phyloP scores from a whole-genome alignment of 2,113 vertebrate genomes.

The Gavia stellata region DNA sequence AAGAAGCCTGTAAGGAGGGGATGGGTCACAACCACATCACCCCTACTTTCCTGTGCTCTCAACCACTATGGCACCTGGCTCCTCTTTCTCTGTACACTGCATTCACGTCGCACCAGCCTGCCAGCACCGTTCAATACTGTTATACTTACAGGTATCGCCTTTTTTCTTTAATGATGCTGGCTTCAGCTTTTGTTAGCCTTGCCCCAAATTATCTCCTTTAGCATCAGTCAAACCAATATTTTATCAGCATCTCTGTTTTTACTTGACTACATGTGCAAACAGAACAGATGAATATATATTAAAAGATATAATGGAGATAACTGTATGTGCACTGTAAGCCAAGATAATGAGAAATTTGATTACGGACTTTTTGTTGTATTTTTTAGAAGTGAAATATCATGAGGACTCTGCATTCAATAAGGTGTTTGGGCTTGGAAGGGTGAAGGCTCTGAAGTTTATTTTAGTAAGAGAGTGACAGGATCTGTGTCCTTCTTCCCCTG shows the following conservation, averaged over 20 bases:
- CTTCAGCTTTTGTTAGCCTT: conserved; percentile 5
- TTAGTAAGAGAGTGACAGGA: neutral
- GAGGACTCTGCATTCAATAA: neutral
- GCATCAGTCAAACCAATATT: neutral
- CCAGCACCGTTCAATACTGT: neutral
- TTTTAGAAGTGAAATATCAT: neutral
- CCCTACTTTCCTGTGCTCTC: neutral
- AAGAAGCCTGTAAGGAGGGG: neutral
- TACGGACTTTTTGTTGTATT: neutral
- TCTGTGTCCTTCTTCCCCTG: neutral
- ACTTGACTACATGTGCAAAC: neutral
- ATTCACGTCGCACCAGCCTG: rapidly evolving
- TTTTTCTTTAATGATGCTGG: neutral
- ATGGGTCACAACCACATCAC: neutral
- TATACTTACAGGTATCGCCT: neutral
- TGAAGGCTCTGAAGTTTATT: neutral
- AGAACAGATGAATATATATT: conserved; percentile 14
- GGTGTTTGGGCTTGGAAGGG: neutral
- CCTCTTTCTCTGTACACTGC: neutral
- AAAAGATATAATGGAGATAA: conserved; percentile 8
- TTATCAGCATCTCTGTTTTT: neutral
- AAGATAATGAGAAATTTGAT: neutral
- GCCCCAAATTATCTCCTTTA: neutral
- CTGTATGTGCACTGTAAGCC: neutral
- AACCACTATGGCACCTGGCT: neutral